Percentiles rank a stretch among this genome's conserved stretches.
phyloP scores from a whole-genome alignment of 2,888 invertebrate species.

The Drosophila differens region DNA sequence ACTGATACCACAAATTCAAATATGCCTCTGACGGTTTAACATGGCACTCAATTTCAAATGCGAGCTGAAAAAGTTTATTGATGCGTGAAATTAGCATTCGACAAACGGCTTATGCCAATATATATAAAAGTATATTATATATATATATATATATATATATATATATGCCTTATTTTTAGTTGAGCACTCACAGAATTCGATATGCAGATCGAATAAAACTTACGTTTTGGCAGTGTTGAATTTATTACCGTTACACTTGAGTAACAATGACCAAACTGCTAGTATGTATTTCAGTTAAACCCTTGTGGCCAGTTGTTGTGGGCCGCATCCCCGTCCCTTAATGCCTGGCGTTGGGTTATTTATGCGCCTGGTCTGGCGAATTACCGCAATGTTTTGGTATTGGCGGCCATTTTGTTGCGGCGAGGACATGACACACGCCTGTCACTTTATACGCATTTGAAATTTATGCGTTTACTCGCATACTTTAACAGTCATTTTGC shows the following conservation, averaged over 20 bases:
- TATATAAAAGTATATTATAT: slow-evolving; percentile 1
- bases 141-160: background rate
- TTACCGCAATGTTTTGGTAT: slow-evolving; percentile 76
- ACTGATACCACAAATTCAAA: slow-evolving; percentile 11
- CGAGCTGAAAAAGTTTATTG: slow-evolving; percentile 41
- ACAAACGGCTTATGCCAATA: slow-evolving; percentile 62
- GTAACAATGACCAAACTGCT: slow-evolving; percentile 38
- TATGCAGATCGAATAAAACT: slow-evolving; percentile 46
- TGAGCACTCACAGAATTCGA: slow-evolving; percentile 18
- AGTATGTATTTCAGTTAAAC: slow-evolving; percentile 17
- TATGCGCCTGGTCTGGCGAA: slow-evolving; percentile 49
- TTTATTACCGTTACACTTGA: slow-evolving; percentile 74
- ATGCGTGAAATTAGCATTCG: slow-evolving; percentile 78
- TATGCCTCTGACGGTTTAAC: slow-evolving; percentile 24
- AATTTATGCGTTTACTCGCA: slow-evolving; percentile 32
- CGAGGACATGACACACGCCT: slow-evolving; percentile 67
- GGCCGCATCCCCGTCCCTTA: background rate
- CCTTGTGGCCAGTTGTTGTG: slow-evolving; percentile 19
- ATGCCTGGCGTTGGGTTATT: slow-evolving; percentile 40
- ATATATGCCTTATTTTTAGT: slow-evolving; percentile 36
- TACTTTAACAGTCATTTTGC: slow-evolving; percentile 17
- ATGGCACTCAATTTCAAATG: slow-evolving; percentile 35
- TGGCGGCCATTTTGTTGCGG: slow-evolving; percentile 75
- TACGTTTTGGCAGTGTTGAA: slow-evolving; percentile 56
- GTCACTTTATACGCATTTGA: slow-evolving; percentile 55